Percentiles rank a stretch among this genome's conserved stretches.
Evolutionary conservation across 2,888 invertebrate genomes (phyloP).

Genomic region (Suillia variegata): DNA sequence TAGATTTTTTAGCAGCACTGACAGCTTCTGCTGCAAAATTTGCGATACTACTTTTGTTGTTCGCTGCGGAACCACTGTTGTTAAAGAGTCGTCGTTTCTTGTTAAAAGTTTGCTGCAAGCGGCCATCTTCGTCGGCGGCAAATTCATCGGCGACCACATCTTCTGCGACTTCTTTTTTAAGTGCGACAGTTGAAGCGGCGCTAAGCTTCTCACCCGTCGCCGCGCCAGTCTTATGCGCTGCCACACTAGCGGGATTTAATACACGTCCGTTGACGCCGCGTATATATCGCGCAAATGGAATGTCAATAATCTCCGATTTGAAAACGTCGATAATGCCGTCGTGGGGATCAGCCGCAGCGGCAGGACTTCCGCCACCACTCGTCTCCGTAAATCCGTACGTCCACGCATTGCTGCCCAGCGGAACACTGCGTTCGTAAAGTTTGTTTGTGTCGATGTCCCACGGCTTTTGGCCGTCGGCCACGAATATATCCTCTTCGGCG

Average conservation of each 20-base stretch:
- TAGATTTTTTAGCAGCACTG: constrained; percentile 48
- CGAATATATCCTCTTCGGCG: constrained; percentile 79
- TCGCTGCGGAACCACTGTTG: constrained; percentile 26
- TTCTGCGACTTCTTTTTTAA: too few species aligned
- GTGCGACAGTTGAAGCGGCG: background rate
- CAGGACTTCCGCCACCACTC: too few species aligned
- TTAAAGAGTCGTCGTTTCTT: constrained; percentile 53
- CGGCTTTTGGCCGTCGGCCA: constrained; percentile 74
- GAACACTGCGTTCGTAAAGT: constrained; percentile 62
- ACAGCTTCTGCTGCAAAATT: constrained; percentile 23
- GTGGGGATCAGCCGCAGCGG: constrained; percentile 59
- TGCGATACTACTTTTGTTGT: constrained; percentile 17
- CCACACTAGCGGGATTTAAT: constrained; percentile 17
- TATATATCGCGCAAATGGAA: constrained; percentile 76
- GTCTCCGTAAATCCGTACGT: constrained; percentile 66
- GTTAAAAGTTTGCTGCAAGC: constrained; percentile 48
- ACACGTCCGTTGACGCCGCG: constrained; percentile 34
- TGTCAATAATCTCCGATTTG: constrained; percentile 78
- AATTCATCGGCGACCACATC: background rate
- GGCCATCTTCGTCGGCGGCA: constrained; percentile 8
- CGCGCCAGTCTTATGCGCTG: constrained; percentile 19
- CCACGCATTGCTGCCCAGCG: constrained; percentile 75
- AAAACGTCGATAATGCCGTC: constrained; percentile 85
- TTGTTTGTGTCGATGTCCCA: constrained; percentile 77
- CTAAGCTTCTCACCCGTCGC: constrained; percentile 23